These are phyloP conservation scores for Cantharis rustica DNA, from an alignment of 2,888 invertebrate genomes.

Conservation along the genomic window DNA sequence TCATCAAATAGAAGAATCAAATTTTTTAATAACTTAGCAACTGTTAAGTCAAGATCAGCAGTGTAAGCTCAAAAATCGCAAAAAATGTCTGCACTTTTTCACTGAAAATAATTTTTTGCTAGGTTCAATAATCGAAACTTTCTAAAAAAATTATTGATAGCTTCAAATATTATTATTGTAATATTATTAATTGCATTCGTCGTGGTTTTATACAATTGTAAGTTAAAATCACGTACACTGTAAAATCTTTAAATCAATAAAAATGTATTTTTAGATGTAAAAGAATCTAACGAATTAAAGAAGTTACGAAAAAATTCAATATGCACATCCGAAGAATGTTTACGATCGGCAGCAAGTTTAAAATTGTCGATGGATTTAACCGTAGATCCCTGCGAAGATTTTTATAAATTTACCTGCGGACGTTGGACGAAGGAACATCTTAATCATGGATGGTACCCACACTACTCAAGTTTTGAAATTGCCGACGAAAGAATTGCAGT, in stretches of 20 bases:
- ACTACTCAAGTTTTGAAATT: slow-evolving; percentile 77
- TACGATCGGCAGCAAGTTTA: slow-evolving; percentile 74
- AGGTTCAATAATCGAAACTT: slow-evolving; percentile 69
- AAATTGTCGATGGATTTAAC: slow-evolving; percentile 73
- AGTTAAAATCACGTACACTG: slow-evolving; percentile 26
- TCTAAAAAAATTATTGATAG: slow-evolving; percentile 60
- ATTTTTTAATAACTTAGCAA: slow-evolving; percentile 51
- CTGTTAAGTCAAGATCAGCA: slow-evolving; percentile 60
- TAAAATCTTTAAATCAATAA: not conserved
- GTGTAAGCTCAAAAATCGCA: slow-evolving; percentile 49
- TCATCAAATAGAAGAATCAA: not conserved
- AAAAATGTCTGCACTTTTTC: not conserved
- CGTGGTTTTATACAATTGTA: slow-evolving; percentile 50
- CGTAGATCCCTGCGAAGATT: slow-evolving; percentile 79
- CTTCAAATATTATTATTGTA: slow-evolving; percentile 60
- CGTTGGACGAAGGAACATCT: slow-evolving; percentile 78
- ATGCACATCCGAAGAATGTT: slow-evolving; percentile 71
- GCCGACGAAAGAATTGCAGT: slow-evolving; percentile 67
- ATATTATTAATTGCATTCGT: slow-evolving; percentile 62
- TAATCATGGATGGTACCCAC: slow-evolving; percentile 68
- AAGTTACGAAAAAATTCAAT: slow-evolving; percentile 38
- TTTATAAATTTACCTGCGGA: slow-evolving; percentile 79
- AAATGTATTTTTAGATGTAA: slow-evolving; percentile 8
- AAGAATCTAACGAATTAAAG: not conserved
- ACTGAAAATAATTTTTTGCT: slow-evolving; percentile 41